A percentile compares a stretch with the other conserved stretches of the same genome.
Conservation (phyloP, 2,888 invertebrate species). For the Noctua janthina region DNA sequence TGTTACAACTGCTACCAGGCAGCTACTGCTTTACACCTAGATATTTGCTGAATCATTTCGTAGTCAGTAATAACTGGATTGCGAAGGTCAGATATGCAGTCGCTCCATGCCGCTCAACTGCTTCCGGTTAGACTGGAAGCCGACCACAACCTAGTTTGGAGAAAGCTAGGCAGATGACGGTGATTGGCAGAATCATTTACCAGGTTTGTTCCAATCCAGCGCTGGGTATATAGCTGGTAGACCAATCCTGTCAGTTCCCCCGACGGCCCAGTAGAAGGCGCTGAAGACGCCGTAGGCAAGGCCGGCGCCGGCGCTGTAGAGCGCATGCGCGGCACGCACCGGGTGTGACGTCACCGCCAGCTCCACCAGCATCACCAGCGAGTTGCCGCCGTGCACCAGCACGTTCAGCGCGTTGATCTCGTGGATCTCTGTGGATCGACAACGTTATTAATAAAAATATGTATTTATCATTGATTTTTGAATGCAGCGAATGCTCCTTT, state of each 20-base stretch:
- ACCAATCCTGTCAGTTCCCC: conserved; percentile 89
- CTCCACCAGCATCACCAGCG: conserved; percentile 93
- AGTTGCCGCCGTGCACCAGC: conserved; percentile 94
- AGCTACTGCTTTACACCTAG: neutral
- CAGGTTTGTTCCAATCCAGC: conserved; percentile 93
- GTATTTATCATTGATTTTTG: neutral
- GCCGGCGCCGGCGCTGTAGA: conserved; percentile 91
- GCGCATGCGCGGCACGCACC: conserved; percentile 91
- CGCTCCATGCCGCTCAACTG: neutral
- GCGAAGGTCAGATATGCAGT: neutral
- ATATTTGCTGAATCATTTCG: neutral
- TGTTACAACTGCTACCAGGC: neutral
- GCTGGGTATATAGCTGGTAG: conserved; percentile 93
- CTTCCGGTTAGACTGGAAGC: neutral
- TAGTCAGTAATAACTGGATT: neutral
- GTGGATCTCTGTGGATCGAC: conserved; percentile 87
- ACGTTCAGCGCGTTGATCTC: conserved; percentile 92
- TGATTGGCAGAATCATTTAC: conserved; percentile 64
- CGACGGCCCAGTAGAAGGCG: conserved; percentile 86
- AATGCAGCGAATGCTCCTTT: neutral
- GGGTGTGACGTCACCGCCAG: conserved; percentile 93
- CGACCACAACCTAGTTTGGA: too few species aligned
- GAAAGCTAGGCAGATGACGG: neutral
- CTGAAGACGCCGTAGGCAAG: conserved; percentile 88
- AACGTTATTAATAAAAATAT: neutral